Conservation (phyloP, 2,797 vertebrate genomes). For the Myiothlypis chrysogaster region DNA sequence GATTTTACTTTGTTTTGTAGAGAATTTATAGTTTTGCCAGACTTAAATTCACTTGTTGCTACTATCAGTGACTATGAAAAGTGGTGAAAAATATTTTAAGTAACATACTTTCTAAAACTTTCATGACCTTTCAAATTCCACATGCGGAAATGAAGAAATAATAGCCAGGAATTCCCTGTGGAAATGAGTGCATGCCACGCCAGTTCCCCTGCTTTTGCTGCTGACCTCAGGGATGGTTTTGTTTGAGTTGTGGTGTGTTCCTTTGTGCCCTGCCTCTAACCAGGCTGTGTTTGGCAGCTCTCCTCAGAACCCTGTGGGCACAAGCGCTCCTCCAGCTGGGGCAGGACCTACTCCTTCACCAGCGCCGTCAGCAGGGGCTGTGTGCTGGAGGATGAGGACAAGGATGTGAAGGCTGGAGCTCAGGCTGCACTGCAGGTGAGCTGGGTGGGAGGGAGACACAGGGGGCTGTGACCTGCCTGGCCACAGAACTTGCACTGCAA, state of each 20-base stretch:
- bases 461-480: fast-evolving
- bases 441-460: not conserved
- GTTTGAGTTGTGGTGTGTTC: fast-evolving
- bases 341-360: constrained; percentile 94
- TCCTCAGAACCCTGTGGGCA: constrained; percentile 81
- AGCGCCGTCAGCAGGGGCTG: constrained; percentile 93
- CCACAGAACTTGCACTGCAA: fast-evolving
- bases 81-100: not conserved
- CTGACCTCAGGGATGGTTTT: not conserved
- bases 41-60: not conserved
- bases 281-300: constrained; percentile 60
- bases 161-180: not conserved
- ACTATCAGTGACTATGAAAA: not conserved
- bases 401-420: constrained; percentile 87
- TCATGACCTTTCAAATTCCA: not conserved
- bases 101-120: not conserved
- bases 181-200: not conserved
- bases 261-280: not conserved
- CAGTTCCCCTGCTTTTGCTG: not conserved
- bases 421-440: constrained; percentile 91
- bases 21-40: not conserved
- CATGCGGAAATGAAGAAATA: not conserved
- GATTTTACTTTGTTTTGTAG: not conserved
- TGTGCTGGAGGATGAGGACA: constrained; percentile 86
- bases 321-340: constrained; percentile 94